Evolutionary conservation across 2,113 vertebrate genomes (phyloP).

Genomic region (Perca flavescens): DNA sequence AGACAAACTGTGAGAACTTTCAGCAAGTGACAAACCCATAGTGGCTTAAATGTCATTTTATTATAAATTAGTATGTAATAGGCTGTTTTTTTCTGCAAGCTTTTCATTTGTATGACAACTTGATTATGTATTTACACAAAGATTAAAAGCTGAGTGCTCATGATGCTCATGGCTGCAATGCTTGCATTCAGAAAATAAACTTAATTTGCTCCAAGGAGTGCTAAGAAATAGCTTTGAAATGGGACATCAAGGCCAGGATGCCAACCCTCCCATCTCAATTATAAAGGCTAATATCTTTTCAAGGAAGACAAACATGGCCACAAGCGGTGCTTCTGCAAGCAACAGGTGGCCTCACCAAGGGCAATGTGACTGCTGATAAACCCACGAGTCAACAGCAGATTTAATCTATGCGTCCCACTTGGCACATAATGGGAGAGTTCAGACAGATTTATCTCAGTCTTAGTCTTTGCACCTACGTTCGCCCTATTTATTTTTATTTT

Average conservation of each 20-base stretch:
- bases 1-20: conserved; percentile 26
- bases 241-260: conserved; percentile 47
- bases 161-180: conserved; percentile 29
- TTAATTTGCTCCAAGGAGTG: conserved; percentile 44
- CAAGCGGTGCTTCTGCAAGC: conserved; percentile 59
- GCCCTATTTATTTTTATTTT: conserved; percentile 26
- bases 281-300: conserved; percentile 68
- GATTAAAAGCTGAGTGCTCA: conserved; percentile 50
- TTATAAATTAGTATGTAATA: conserved; percentile 56
- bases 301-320: conserved; percentile 71
- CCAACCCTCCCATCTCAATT: conserved; percentile 62
- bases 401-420: conserved; percentile 70
- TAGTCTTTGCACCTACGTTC: conserved; percentile 58
- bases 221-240: conserved; percentile 59
- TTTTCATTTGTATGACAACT: conserved; percentile 54
- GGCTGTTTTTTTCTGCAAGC: conserved; percentile 27
- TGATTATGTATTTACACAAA: conserved; percentile 68
- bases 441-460: conserved; percentile 57
- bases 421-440: conserved; percentile 74
- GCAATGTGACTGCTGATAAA: conserved; percentile 77
- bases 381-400: conserved; percentile 74
- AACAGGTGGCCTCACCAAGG: conserved; percentile 73
- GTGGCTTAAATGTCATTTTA: conserved; percentile 55
- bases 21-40: conserved; percentile 44
- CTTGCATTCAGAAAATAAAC: conserved; percentile 42